Evolutionary conservation across 2,113 vertebrate genomes (phyloP).

Genomic region (Tyrannus savana): DNA sequence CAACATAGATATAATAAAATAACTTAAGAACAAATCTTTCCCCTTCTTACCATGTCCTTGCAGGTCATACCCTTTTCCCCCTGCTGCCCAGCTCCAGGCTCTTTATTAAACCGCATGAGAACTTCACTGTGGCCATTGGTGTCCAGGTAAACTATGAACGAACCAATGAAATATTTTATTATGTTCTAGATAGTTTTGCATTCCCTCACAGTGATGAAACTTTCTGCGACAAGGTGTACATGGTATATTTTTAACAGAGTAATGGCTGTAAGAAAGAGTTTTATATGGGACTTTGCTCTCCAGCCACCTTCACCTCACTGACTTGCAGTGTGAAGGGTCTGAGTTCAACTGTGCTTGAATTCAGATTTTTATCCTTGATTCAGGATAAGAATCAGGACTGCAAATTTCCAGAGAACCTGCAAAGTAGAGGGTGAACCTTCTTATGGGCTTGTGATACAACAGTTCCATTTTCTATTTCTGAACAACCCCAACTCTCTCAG

Average conservation of each 20-base stretch:
- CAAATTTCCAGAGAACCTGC: not conserved
- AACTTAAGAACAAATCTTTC: not conserved
- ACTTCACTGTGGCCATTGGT: not conserved
- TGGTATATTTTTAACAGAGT: not conserved
- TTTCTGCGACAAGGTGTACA: not conserved
- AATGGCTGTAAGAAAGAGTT: not conserved
- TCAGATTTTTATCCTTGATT: not conserved
- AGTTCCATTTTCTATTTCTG: not conserved
- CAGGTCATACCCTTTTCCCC: not conserved
- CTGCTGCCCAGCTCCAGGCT: not conserved
- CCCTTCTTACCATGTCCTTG: not conserved
- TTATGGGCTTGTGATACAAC: not conserved
- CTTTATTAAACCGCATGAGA: accelerated
- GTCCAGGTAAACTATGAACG: not conserved
- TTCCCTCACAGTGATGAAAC: not conserved
- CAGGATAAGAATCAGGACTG: not conserved
- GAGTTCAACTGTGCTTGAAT: not conserved
- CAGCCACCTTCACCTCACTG: accelerated
- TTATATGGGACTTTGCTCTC: not conserved
- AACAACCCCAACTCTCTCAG: not conserved
- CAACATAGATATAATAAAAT: not conserved
- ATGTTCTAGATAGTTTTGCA: not conserved
- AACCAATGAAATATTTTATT: not conserved
- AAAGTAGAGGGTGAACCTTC: not conserved
- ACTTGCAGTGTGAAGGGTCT: not conserved